Conservation (phyloP, 2,888 invertebrate genomes). For the Drosophila gaucha region DNA sequence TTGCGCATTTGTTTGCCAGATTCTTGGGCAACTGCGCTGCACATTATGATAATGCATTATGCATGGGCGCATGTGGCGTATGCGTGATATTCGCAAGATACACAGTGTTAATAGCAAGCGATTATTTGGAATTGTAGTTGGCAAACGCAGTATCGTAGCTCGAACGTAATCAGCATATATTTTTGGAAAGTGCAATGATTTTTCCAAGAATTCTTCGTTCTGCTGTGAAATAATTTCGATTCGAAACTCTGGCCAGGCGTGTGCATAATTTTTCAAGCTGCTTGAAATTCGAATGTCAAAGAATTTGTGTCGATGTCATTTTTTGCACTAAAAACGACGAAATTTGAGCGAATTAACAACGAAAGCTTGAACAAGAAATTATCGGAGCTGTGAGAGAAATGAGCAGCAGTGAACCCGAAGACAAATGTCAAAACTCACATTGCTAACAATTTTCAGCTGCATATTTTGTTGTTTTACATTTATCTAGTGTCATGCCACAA, state of each 20-base stretch:
- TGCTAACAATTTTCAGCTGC: slow-evolving; percentile 31
- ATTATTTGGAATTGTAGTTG: slow-evolving; percentile 10
- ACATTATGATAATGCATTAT: slow-evolving; percentile 10
- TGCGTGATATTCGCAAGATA: slow-evolving; percentile 30
- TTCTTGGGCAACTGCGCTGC: neutral
- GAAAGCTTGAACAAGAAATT: slow-evolving; percentile 24
- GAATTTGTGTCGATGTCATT: slow-evolving; percentile 31
- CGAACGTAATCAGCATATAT: slow-evolving; percentile 19
- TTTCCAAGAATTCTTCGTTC: slow-evolving; percentile 46
- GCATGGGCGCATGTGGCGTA: slow-evolving; percentile 28
- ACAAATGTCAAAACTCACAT: slow-evolving; percentile 7
- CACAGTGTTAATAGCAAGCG: slow-evolving; percentile 2
- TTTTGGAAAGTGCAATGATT: slow-evolving; percentile 19
- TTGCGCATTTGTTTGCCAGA: slow-evolving; percentile 3
- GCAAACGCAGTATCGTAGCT: slow-evolving; percentile 12
- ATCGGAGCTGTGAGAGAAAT: slow-evolving; percentile 6
- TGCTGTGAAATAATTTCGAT: slow-evolving; percentile 33
- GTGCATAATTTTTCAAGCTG: slow-evolving; percentile 11
- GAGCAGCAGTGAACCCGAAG: slow-evolving; percentile 6
- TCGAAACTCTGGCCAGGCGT: slow-evolving; percentile 29
- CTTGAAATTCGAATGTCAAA: slow-evolving; percentile 59
- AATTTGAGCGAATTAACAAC: slow-evolving; percentile 51
- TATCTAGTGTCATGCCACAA: neutral
- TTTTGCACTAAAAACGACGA: slow-evolving; percentile 51
- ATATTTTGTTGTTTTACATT: slow-evolving; percentile 2